phyloP scores from a whole-genome alignment of 30 jellyfish, hydroid and myxozoan genomes.

The Catostylus mosaicus region DNA sequence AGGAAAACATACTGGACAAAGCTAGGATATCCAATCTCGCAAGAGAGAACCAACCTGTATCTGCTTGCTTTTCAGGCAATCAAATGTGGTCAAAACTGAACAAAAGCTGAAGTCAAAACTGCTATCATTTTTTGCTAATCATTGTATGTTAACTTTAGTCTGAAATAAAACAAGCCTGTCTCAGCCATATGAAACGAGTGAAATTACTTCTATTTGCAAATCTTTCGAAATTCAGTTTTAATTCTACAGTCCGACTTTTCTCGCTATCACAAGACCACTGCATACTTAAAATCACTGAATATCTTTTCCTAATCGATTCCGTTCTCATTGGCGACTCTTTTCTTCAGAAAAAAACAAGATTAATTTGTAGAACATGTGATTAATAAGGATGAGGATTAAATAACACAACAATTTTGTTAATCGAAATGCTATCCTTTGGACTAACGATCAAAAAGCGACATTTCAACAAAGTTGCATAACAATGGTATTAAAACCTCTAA shows the following conservation, averaged over 20 bases:
- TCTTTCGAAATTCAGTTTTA: background rate
- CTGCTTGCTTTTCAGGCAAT: no score
- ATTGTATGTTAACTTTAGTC: no score
- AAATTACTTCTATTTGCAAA: no score
- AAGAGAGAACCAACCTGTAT: no score
- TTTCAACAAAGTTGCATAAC: slow-evolving; percentile 1
- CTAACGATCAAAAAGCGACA: slow-evolving; percentile 13
- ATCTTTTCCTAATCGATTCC: slow-evolving; percentile 7
- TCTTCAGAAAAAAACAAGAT: slow-evolving; percentile 29
- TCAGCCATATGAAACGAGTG: no score
- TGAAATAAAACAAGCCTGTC: no score
- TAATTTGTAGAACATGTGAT: slow-evolving; percentile 15
- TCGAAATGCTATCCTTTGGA: slow-evolving; percentile 20
- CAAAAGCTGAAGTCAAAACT: no score
- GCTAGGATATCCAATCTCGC: no score
- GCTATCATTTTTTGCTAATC: no score
- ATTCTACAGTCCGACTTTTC: background rate
- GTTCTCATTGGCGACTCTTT: slow-evolving; percentile 42
- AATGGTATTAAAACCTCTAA: background rate
- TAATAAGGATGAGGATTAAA: slow-evolving; percentile 30
- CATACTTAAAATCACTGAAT: slow-evolving; percentile 20
- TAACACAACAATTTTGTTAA: slow-evolving; percentile 16
- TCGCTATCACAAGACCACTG: background rate
- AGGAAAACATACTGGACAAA: no score
- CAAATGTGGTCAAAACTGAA: no score